phyloP scores from a whole-genome alignment of 2,113 vertebrate species.

The Shinisaurus crocodilurus region DNA sequence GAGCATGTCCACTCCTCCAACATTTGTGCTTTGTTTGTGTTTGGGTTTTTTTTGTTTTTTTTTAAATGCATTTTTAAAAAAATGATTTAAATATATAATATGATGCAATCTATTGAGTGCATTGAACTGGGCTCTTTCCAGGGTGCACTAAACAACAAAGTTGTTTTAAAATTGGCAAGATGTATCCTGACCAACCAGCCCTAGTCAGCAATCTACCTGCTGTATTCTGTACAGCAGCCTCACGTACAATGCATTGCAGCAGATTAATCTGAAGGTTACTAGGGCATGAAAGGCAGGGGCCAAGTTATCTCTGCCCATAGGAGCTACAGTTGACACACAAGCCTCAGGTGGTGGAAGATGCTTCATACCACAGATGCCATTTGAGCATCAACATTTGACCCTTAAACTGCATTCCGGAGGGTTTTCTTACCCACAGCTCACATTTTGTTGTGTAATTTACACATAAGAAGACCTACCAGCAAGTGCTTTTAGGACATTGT shows the following conservation, averaged over 20 bases:
- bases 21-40: background rate
- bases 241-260: background rate
- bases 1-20: background rate
- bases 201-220: background rate
- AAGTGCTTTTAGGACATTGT: no score
- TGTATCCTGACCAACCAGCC: background rate
- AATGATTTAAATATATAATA: no score
- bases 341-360: background rate
- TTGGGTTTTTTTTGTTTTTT: no score
- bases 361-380: background rate
- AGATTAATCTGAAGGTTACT: background rate
- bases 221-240: background rate
- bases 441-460: no score
- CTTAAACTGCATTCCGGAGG: no score
- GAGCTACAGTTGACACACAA: background rate
- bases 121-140: background rate
- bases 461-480: no score
- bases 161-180: background rate
- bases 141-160: background rate
- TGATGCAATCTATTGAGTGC: no score
- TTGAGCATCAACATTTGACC: background rate
- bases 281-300: background rate
- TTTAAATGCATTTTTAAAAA: no score
- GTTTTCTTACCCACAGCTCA: no score
- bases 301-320: background rate